Conservation (phyloP, 2,888 invertebrate species). For the Eudasyphora cyanicolor region DNA sequence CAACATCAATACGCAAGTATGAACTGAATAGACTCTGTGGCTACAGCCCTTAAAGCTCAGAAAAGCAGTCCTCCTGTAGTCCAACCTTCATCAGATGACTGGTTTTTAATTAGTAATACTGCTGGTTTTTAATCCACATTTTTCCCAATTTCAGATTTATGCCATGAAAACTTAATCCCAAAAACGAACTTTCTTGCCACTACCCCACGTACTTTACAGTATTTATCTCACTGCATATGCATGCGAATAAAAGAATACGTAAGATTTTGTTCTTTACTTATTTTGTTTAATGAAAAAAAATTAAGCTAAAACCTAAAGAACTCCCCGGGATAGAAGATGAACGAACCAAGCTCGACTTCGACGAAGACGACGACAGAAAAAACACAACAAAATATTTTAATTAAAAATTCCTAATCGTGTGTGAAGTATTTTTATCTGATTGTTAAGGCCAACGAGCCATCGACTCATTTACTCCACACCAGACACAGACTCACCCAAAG, state of each 20-base stretch:
- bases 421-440: conserved; percentile 78
- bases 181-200: no score
- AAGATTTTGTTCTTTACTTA: no score
- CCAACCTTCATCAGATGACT: no score
- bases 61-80: no score
- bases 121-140: no score
- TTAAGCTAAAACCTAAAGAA: conserved; percentile 29
- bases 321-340: not conserved
- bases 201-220: not conserved
- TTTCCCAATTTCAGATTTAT: not conserved
- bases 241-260: not conserved
- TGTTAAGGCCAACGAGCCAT: conserved; percentile 64
- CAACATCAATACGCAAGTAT: no score
- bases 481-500: not conserved
- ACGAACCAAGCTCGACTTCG: no score
- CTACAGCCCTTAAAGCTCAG: no score
- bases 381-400: conserved; percentile 80
- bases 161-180: no score
- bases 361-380: conserved; percentile 68
- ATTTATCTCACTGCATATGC: not conserved
- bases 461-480: conserved; percentile 54
- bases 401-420: conserved; percentile 81
- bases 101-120: no score
- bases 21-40: no score
- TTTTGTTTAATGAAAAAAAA: conserved; percentile 22